These are phyloP conservation scores for Drosophila tani DNA, from an alignment of 1,140 invertebrate genomes.

Conservation along the genomic window DNA sequence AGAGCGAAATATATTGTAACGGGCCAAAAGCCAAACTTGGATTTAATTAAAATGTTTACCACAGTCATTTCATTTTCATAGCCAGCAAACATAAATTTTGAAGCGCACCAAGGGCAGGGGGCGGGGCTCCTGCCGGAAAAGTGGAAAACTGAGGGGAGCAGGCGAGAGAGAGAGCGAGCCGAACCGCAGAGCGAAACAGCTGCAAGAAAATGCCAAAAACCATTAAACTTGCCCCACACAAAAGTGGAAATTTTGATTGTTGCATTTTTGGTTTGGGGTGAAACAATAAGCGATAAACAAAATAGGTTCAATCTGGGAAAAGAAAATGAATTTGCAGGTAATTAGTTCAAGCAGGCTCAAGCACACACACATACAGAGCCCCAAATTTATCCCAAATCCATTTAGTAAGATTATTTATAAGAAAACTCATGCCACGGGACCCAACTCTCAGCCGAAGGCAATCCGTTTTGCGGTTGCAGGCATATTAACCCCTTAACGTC, in stretches of 20 bases:
- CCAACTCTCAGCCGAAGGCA: conserved; percentile 47
- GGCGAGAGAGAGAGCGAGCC: neutral
- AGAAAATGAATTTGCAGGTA: conserved; percentile 74
- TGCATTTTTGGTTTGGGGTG: conserved; percentile 53
- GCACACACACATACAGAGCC: conserved; percentile 26
- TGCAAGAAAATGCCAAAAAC: conserved; percentile 81
- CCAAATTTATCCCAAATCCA: conserved; percentile 74
- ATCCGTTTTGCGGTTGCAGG: conserved; percentile 81
- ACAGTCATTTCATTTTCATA: conserved; percentile 84
- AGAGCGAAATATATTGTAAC: conserved; percentile 76
- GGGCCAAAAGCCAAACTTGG: conserved; percentile 82
- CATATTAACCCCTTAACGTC: conserved; percentile 82
- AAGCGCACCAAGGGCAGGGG: conserved; percentile 47
- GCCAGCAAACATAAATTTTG: conserved; percentile 82
- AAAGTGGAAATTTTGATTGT: conserved; percentile 69
- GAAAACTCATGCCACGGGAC: conserved; percentile 54
- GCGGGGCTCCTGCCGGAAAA: neutral
- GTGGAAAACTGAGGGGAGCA: conserved; percentile 10
- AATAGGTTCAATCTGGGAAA: conserved; percentile 55
- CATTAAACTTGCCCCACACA: conserved; percentile 69
- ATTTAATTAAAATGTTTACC: conserved; percentile 84
- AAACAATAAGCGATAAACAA: conserved; percentile 53
- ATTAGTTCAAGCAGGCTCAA: conserved; percentile 74
- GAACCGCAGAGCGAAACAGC: conserved; percentile 78
- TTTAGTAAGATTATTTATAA: conserved; percentile 82